Conservation (phyloP, 2,113 vertebrate genomes). For the Sylvietta virens region DNA sequence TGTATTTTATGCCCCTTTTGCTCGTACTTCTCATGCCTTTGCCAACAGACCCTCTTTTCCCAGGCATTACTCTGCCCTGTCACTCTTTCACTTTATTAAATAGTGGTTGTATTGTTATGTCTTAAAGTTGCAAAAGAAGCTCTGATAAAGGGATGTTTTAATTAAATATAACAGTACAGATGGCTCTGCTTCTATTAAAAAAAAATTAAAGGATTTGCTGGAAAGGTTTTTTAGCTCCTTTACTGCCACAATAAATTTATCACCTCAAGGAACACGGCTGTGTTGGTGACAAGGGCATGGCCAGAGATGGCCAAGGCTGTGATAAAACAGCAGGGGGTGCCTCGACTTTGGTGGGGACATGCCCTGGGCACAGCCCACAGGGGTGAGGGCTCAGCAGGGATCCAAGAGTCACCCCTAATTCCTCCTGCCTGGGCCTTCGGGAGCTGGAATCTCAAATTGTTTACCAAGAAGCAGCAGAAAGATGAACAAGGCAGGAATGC, state of each 20-base stretch:
- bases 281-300: neutral
- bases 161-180: neutral
- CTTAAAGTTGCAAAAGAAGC: neutral
- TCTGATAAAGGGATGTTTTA: neutral
- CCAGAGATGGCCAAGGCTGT: neutral
- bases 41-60: neutral
- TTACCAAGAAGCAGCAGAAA: neutral
- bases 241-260: neutral
- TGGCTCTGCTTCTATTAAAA: neutral
- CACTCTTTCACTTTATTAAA: neutral
- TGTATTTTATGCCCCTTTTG: neutral
- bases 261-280: neutral
- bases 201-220: neutral
- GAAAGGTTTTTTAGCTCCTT: neutral
- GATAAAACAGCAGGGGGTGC: neutral
- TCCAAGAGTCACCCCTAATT: neutral
- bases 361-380: neutral
- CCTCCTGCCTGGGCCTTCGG: neutral
- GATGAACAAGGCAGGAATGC: neutral
- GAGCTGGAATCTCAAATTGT: neutral
- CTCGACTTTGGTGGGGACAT: rapidly evolving
- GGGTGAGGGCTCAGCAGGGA: neutral
- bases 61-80: neutral
- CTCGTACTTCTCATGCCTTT: neutral
- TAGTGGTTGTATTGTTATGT: neutral